Conservation (phyloP, 2,797 vertebrate genomes). For the Oreonectes daqikongensis region DNA sequence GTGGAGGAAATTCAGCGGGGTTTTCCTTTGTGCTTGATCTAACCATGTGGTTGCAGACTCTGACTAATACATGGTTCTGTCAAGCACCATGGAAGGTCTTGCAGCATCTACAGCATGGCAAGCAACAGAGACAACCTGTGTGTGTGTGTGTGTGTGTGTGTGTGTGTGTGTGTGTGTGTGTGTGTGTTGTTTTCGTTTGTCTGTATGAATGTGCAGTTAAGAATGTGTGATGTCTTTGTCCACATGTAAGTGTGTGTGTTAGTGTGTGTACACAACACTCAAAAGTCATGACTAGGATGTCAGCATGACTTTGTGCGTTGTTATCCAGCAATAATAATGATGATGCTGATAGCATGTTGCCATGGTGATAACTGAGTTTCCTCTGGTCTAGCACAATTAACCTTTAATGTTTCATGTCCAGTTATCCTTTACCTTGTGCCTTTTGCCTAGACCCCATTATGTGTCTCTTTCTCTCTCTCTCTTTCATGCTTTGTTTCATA, state of each 20-base stretch:
- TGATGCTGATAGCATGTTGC: constrained; percentile 43
- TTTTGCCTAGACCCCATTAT: constrained; percentile 8
- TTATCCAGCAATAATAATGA: constrained; percentile 31
- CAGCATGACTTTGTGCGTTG: constrained; percentile 32
- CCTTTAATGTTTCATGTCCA: constrained; percentile 29
- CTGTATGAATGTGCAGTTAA: constrained; percentile 8
- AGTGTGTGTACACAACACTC: constrained; percentile 38
- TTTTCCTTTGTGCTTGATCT: constrained; percentile 99
- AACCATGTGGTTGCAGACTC: constrained; percentile 99
- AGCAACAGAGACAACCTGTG: constrained; percentile 79
- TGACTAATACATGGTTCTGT: constrained; percentile 99
- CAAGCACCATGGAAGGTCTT: constrained; percentile 99
- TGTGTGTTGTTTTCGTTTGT: constrained; percentile 41
- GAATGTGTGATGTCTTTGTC: constrained; percentile 5
- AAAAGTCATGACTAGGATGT: constrained; percentile 32
- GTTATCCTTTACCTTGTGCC: constrained; percentile 31
- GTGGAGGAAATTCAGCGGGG: constrained; percentile 96
- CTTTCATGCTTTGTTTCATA: constrained; percentile 7
- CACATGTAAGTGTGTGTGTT: background rate
- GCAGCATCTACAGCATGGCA: constrained; percentile 96
- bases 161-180: constrained; percentile 44
- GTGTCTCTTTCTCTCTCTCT: background rate
- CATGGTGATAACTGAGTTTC: constrained; percentile 55
- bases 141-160: constrained; percentile 52
- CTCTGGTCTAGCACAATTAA: constrained; percentile 51